A percentile compares a stretch with the other conserved stretches of the same genome.
Conservation (phyloP, 2,113 vertebrate genomes). For the Phaetusa simplex region DNA sequence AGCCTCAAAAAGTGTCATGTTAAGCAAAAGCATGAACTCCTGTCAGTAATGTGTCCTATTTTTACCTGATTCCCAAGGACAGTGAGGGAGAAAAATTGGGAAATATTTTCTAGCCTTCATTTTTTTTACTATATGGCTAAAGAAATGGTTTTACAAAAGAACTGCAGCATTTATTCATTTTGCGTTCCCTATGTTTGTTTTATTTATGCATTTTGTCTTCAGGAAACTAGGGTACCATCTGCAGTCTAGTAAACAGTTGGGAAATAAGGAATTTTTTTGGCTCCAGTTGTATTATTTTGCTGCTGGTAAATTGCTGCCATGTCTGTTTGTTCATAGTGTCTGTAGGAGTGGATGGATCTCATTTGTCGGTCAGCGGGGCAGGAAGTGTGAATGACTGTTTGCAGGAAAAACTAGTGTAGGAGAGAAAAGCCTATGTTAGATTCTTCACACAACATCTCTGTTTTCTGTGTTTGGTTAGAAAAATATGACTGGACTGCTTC, state of each 20-base stretch:
- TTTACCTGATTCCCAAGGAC: background rate
- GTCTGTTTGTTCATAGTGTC: background rate
- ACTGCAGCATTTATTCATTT: background rate
- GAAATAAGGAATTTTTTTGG: background rate
- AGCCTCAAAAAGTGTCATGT: background rate
- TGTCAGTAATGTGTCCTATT: background rate
- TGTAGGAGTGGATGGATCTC: background rate
- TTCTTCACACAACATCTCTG: background rate
- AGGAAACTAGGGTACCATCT: background rate
- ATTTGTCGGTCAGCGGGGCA: background rate
- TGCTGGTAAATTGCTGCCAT: background rate
- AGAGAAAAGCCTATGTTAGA: background rate
- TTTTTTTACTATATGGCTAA: background rate
- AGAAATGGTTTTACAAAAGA: background rate
- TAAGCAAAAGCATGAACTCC: background rate
- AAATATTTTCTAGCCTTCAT: background rate
- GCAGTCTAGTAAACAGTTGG: background rate
- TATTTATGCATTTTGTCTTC: background rate
- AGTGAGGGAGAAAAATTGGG: background rate
- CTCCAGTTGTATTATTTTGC: background rate
- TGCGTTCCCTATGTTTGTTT: background rate
- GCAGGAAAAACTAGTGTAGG: background rate
- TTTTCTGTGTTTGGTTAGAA: background rate
- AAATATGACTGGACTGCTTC: background rate
- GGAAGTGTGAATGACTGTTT: background rate